Evolutionary conservation across 2,888 invertebrate genomes (phyloP), one percentile per base, ranked within the genome.

Genomic region (Shargacucullia verbasci): DNA sequence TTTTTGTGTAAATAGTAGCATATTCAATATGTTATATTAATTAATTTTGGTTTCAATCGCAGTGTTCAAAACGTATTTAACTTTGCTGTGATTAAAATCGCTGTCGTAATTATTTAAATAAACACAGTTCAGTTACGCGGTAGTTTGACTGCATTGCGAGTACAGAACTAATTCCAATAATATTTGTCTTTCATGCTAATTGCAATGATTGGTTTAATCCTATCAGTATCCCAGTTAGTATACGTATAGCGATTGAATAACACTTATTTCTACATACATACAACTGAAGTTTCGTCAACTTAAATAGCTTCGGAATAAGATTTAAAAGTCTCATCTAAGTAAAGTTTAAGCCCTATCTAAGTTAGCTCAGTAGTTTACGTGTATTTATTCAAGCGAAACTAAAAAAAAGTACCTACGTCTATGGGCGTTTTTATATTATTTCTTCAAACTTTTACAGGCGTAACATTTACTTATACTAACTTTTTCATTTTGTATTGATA

Each of bases 11-110:
- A 59, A 70, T 73, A 73, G 14, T 65, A 64, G 53, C 76, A 67
- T 40, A 53, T 12, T 61, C 41, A 53, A 33, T 9, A 43, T 50
- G 31, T 35, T 31, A 38, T 53, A 43, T 47, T 41, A 20, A 59
- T 63, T 39, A 62, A 20, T 55, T 57, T 72, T 72, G 56, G 68
- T 65, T 72, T 62, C 45, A 67, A 71, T 71, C 52, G 73, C 78
- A 66, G 74, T 81, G 75, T 81, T 78, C 76, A 79, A 73, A 69
- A 37, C 61, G 43, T 62, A 48, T 62, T 56, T 61, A 8, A 29
- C 31, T 66, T 62, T 64, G 67, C 65, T 78, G 73, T 65, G 63
- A 61, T 66, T 54, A 38, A 47, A 15, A 41, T 27, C 4, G 12
- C 12, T 14, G 10, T 4, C 1, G 9, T 10, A 13, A 11, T 12